phyloP scores from a whole-genome alignment of 2,113 vertebrate species.

The Dipodomys ordii region DNA sequence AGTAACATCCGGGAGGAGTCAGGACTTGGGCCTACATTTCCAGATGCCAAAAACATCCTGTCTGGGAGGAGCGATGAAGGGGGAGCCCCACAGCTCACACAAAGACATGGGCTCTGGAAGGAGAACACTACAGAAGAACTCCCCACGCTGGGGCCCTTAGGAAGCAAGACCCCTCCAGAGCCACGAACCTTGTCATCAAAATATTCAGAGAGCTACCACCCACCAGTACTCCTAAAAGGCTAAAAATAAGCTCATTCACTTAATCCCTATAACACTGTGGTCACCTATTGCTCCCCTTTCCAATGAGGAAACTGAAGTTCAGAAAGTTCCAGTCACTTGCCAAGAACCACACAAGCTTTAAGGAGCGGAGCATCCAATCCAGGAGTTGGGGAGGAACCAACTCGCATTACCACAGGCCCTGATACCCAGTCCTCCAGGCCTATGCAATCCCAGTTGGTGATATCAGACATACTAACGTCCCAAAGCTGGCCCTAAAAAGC shows the following conservation, averaged over 20 bases:
- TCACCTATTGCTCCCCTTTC: background rate
- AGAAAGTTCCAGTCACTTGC: conserved; percentile 12
- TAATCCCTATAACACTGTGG: background rate
- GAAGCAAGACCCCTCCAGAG: too few species aligned
- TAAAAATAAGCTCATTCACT: background rate
- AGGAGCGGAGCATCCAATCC: background rate
- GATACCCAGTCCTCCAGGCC: background rate
- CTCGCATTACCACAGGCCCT: too few species aligned
- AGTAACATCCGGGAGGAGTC: conserved; percentile 23
- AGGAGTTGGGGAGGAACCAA: background rate
- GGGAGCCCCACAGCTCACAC: too few species aligned
- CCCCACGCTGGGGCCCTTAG: accelerated
- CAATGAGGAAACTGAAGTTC: conserved; percentile 40
- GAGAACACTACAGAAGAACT: too few species aligned
- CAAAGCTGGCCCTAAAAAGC: background rate
- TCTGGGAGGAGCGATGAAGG: background rate
- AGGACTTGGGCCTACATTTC: background rate
- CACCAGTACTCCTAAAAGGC: background rate
- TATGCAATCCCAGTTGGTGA: background rate
- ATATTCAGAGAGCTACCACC: too few species aligned
- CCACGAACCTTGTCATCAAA: background rate
- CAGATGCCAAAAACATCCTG: background rate
- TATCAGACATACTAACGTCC: background rate
- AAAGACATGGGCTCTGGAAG: background rate
- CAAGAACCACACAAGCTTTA: background rate